These are phyloP conservation scores for Drosophila baimaii DNA, from an alignment of 1,140 invertebrate species.

Conservation along the genomic window DNA sequence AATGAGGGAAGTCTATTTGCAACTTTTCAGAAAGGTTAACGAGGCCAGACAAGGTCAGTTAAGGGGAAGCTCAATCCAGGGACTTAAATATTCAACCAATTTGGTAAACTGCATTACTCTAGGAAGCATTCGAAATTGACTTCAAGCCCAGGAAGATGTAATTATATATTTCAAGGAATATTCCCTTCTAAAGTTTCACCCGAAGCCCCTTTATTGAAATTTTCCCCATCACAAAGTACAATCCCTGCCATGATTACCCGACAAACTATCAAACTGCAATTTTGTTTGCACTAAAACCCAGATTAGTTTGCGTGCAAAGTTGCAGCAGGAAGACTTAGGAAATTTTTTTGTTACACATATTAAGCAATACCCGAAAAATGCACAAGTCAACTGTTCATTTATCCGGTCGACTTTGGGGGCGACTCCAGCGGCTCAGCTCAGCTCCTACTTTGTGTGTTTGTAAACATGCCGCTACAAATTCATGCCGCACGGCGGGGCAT, in stretches of 20 bases:
- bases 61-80: neutral
- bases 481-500: constrained; percentile 49
- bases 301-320: constrained; percentile 38
- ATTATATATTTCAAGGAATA: too few relatives aligned
- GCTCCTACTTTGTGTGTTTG: constrained; percentile 28
- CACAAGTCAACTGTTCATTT: constrained; percentile 57
- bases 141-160: too few relatives aligned
- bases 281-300: constrained; percentile 46
- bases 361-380: constrained; percentile 26
- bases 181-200: too few relatives aligned
- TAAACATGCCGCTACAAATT: constrained; percentile 65
- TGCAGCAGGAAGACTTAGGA: constrained; percentile 21
- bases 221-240: constrained; percentile 13
- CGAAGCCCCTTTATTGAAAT: neutral
- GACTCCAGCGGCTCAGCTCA: too few relatives aligned
- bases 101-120: too few relatives aligned
- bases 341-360: constrained; percentile 23
- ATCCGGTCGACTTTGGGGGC: constrained; percentile 15
- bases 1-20: neutral
- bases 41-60: neutral
- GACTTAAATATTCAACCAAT: neutral
- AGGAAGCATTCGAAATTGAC: too few relatives aligned
- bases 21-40: neutral
- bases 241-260: constrained; percentile 28
- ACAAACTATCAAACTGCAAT: constrained; percentile 43